Evolutionary conservation across 1,140 invertebrate genomes (phyloP), one percentile per base, ranked within the genome.

Genomic region (Sycophila sp.): DNA sequence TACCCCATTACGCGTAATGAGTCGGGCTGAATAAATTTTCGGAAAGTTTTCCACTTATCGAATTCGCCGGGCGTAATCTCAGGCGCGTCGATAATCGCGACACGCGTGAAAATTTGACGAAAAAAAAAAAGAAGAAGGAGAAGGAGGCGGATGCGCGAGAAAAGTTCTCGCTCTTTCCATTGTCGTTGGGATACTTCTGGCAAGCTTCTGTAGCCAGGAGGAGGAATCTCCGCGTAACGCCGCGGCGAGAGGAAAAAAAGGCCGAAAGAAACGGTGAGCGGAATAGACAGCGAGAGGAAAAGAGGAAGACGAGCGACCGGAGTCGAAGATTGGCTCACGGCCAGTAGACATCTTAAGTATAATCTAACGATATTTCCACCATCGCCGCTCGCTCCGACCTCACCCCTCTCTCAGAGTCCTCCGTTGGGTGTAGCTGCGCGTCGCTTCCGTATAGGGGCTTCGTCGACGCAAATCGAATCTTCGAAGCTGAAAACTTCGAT

Each of bases 331-430:
- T 81, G 80, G 80, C 76, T 30, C 26, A 13, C 15, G 15, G 75
- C 80, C 80, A 81, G 80, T 78, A 78, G 76, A 78, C 78, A 77
- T 81, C 76, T 80, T 76, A 74, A 75, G 75, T 76, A 77, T 79
- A 78, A 80, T 80, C 74, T 74, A 73, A 81, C 75, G 73, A 73
- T 77, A 78, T 77, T 73, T 74, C 65, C 49, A 76, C 76, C 71
- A 72, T 74, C 65, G 62, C 34, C 56, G 17, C 55, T 60, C 45
- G n/a, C 36, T 53, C 34, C 66, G 26, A 28, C 36, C 63, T 58
- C 19, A 1, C 10, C 17, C 30, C 60, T 51, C 60, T 49, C 17
- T 64, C 13, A n/a, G n/a, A n/a, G n/a, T 28, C 24, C 47, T 19
- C 47, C 24, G 22, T 51, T 51, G 19, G 24, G n/a, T 49, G 22